Base-by-base conservation (phyloP, 1,140 invertebrate species). In the Aricia agestis region DNA sequence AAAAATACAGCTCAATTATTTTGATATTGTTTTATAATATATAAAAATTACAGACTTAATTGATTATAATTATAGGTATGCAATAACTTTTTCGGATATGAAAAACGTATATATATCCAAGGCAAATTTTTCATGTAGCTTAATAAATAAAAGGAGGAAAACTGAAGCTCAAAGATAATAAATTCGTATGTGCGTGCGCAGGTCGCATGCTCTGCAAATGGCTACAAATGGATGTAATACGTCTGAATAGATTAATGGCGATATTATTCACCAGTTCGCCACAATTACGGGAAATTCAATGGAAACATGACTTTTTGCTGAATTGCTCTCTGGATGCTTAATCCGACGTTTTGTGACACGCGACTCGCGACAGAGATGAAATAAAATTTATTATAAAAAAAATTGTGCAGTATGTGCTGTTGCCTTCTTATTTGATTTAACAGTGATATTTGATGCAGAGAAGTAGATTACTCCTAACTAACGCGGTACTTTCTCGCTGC, bases 171-270 rank as follows among this genome's bases (percentile, higher is more conserved):
- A 13, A 52, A 52, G 45, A 11, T 52, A 52, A 52, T 52, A 52
- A 52, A 52, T 52, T 52, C 10, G 9, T 52, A 66, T 66, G 45
- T 10, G 65, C 31, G 25, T 66, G 59, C 59, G 59, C 65, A 66
- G 19, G 52, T 67, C 52, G 63, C 68, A 69, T 69, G 68, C 36
- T 59, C 32, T 13, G 36, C 59, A 25, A 69, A 69, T 17, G 59
- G 59, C 32, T 65, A 69, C 68, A 69, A 69, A 69, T 69, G 18
- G 59, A 36, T 25, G 68, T 69, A 69, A 65, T 69, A 61, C 58
- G 31, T 19, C 18, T 63, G 6, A 63, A 63, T 63, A 63, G 59
- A 63, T 63, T 63, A 63, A 63, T 63, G 59, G 59, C 59, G 59
- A 63, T 63, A 63, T 63, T 63, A 63, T 69, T 58, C 45, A 58